Conservation (phyloP, 2,113 vertebrate species). For the Alosa alosa region DNA sequence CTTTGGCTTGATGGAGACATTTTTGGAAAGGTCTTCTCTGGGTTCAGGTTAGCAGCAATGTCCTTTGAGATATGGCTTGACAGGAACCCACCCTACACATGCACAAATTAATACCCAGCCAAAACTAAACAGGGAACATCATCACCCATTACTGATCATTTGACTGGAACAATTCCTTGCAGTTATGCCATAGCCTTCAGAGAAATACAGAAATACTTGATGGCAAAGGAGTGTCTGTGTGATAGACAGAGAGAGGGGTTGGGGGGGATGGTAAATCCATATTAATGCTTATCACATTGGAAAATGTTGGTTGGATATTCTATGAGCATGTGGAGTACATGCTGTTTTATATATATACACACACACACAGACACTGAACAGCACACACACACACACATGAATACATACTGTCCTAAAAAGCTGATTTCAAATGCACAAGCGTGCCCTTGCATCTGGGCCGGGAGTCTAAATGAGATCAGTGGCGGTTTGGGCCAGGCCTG, state of each 20-base stretch:
- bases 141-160: too few species aligned
- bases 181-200: too few species aligned
- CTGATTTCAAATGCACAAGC: not conserved
- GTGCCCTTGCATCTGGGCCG: not conserved
- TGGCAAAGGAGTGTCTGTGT: not conserved
- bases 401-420: not conserved
- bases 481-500: not conserved
- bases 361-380: not conserved
- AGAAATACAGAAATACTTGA: too few species aligned
- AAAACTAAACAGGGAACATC: too few species aligned
- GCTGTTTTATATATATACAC: not conserved
- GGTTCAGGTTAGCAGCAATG: not conserved
- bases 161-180: too few species aligned
- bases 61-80: not conserved
- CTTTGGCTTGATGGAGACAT: not conserved
- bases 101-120: too few species aligned
- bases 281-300: not conserved
- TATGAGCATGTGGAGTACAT: not conserved
- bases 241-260: not conserved
- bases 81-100: not conserved
- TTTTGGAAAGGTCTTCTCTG: not conserved
- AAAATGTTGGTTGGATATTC: not conserved
- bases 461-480: not conserved
- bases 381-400: not conserved
- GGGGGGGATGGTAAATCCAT: not conserved